Evolutionary conservation across 2,888 invertebrate genomes (phyloP).

Genomic region (Thymelicus sylvestris): DNA sequence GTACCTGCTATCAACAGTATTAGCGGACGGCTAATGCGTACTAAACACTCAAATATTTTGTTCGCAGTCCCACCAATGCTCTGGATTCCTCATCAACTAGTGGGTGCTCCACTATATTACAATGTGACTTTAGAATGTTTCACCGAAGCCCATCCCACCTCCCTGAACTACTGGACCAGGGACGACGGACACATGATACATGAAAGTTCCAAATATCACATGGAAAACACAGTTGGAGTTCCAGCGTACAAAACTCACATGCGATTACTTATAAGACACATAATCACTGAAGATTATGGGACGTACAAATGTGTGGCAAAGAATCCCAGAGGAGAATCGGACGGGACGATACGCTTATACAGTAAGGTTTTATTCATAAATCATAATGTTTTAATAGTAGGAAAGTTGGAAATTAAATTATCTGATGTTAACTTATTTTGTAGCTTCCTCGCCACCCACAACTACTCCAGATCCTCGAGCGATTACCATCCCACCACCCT

Average conservation of each 20-base stretch:
- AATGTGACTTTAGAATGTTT: constrained; percentile 94
- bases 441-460: constrained; percentile 92
- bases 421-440: constrained; percentile 22
- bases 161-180: constrained; percentile 95
- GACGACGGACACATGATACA: constrained; percentile 96
- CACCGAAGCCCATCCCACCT: constrained; percentile 95
- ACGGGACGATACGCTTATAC: constrained; percentile 94
- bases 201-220: constrained; percentile 92
- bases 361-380: constrained; percentile 86
- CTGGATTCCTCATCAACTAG: constrained; percentile 95
- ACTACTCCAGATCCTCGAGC: constrained; percentile 91
- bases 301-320: constrained; percentile 95
- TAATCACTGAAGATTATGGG: constrained; percentile 92
- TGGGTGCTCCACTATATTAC: constrained; percentile 92
- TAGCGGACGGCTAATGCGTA: no score
- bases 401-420: background rate
- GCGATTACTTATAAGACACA: constrained; percentile 91
- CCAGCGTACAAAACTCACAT: constrained; percentile 95
- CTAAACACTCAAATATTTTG: constrained; percentile 28
- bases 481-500: constrained; percentile 71
- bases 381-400: background rate
- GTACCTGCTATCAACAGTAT: no score
- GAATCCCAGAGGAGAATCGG: constrained; percentile 95
- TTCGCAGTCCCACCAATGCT: constrained; percentile 94
- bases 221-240: constrained; percentile 88